Evolutionary conservation across 1,140 invertebrate genomes (phyloP).

Genomic region (Armadillidium nasatum): DNA sequence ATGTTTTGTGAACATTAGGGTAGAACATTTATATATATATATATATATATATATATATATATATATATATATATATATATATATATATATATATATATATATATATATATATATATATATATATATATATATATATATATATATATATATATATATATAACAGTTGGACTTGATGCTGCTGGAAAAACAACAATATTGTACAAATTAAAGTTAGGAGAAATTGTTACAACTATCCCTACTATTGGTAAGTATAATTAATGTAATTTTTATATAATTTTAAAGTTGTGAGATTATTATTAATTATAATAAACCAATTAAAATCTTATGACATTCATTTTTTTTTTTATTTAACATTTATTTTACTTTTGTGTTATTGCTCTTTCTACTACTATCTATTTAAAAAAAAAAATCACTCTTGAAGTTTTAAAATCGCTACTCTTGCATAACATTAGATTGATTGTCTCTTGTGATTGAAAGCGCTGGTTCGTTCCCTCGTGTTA

Average conservation of each 20-base stretch:
- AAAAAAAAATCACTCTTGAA: too few relatives aligned
- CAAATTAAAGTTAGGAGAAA: conserved; percentile 99
- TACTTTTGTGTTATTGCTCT: not conserved
- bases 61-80: not conserved
- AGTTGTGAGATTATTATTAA: conserved; percentile 21
- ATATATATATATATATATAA: conserved; percentile 20
- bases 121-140: not conserved
- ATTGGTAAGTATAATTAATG: conserved; percentile 70
- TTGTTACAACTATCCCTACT: conserved; percentile 98
- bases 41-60: conserved; percentile 6
- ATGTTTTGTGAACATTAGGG: too few relatives aligned
- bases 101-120: not conserved
- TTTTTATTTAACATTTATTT: conserved; percentile 22
- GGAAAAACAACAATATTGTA: conserved; percentile 99
- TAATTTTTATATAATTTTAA: conserved; percentile 18
- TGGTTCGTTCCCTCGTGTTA: too few relatives aligned
- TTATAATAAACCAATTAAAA: not conserved
- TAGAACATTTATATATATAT: too few relatives aligned
- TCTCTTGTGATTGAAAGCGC: too few relatives aligned
- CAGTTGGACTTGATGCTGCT: conserved; percentile 90
- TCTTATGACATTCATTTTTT: not conserved
- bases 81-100: not conserved
- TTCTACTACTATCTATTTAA: not conserved
- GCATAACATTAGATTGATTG: too few relatives aligned
- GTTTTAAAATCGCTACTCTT: too few relatives aligned